phyloP scores from a whole-genome alignment of 2,888 invertebrate species.

The Chloroclystis v-ata region DNA sequence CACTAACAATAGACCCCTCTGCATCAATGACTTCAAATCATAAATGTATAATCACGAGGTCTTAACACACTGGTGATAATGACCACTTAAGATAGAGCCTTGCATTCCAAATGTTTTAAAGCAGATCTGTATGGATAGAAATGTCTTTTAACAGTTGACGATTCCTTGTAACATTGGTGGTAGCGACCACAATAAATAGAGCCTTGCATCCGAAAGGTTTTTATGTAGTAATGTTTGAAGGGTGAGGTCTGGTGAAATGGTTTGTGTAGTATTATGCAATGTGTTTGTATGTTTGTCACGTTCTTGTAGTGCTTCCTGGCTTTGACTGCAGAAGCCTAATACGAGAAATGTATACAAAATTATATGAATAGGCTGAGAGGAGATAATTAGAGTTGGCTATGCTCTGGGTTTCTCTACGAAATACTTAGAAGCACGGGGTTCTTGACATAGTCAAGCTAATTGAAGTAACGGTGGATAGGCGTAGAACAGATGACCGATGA shows the following conservation, averaged over 20 bases:
- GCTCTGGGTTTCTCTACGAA: too few species aligned
- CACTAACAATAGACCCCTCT: slow-evolving; percentile 24
- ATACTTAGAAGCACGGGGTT: too few species aligned
- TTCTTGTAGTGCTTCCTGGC: slow-evolving; percentile 35
- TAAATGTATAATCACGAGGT: slow-evolving; percentile 11
- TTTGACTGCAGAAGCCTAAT: slow-evolving; percentile 11
- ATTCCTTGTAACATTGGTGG: too few species aligned
- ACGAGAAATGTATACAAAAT: not conserved
- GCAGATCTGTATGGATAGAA: not conserved
- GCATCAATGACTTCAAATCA: slow-evolving; percentile 20
- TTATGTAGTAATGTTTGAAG: slow-evolving; percentile 4
- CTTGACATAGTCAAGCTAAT: too few species aligned
- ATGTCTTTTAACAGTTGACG: too few species aligned
- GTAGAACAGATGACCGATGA: too few species aligned
- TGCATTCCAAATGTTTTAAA: not conserved
- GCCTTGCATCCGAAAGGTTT: slow-evolving; percentile 4
- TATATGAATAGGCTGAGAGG: not conserved
- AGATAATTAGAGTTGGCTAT: not conserved
- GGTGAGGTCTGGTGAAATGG: slow-evolving; percentile 18
- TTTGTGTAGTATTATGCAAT: slow-evolving; percentile 31
- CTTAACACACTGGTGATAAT: slow-evolving; percentile 1
- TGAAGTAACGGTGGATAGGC: too few species aligned
- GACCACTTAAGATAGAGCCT: slow-evolving; percentile 21
- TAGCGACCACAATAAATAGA: slow-evolving; percentile 6
- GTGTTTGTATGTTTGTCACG: slow-evolving; percentile 37